A percentile compares a stretch with the other conserved stretches of the same genome.
These are phyloP conservation scores for Misgurnus anguillicaudatus DNA, from an alignment of 2,113 vertebrate species.

Conservation along the genomic window DNA sequence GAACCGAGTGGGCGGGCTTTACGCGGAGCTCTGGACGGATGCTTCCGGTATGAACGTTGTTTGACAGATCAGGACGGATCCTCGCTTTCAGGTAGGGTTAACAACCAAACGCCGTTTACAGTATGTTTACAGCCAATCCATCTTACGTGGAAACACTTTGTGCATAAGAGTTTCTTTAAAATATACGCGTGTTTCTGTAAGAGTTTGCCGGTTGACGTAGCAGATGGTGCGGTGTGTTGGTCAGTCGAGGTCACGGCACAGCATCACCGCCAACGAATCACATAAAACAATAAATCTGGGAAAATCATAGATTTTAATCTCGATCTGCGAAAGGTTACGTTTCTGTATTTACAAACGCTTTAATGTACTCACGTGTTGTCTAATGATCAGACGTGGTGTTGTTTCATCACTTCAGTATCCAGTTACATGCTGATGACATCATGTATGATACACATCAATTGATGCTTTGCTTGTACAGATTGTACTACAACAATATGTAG, in stretches of 20 bases:
- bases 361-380: not conserved
- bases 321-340: too few species aligned
- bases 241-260: constrained; percentile 55
- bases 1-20: constrained; percentile 54
- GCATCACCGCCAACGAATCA: not conserved
- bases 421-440: not conserved
- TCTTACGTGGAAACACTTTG: not conserved
- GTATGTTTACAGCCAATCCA: not conserved
- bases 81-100: constrained; percentile 67
- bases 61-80: constrained; percentile 65
- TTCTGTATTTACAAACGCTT: not conserved
- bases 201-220: constrained; percentile 17
- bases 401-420: not conserved
- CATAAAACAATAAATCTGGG: not conserved
- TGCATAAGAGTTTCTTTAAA: not conserved
- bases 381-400: not conserved
- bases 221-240: not conserved
- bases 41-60: constrained; percentile 62
- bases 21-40: not conserved
- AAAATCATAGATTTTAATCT: not conserved
- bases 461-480: not conserved
- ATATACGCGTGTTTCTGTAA: not conserved
- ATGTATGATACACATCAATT: not conserved
- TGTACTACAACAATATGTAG: not conserved
- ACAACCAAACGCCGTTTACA: not conserved